phyloP scores from a whole-genome alignment of 2,113 vertebrate species.

The Chionis minor region DNA sequence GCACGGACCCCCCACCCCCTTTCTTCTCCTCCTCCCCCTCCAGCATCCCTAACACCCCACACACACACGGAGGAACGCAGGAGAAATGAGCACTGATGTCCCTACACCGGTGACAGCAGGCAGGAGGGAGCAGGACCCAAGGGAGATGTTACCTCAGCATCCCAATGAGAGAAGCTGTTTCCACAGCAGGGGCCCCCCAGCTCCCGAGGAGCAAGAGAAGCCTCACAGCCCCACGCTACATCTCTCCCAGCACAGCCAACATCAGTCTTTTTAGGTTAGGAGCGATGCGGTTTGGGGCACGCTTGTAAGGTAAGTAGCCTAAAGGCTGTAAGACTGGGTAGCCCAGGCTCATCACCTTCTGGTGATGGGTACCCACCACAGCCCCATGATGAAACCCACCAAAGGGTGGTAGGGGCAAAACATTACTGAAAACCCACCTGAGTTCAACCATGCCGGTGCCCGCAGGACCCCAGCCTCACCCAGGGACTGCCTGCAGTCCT shows the following conservation, averaged over 20 bases:
- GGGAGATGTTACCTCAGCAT: not conserved
- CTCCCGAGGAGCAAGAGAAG: not conserved
- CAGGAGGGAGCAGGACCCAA: not conserved
- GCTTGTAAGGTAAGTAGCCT: not conserved
- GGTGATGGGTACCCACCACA: not conserved
- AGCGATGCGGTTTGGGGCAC: not conserved
- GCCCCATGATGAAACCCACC: not conserved
- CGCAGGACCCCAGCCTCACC: not conserved
- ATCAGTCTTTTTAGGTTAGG: not conserved
- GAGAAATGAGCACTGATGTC: not conserved
- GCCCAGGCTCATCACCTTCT: not conserved
- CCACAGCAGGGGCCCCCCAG: accelerated
- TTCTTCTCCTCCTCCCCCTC: too few relatives aligned
- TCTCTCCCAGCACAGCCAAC: not conserved
- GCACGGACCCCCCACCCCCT: not conserved
- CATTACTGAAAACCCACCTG: not conserved
- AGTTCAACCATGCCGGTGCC: not conserved
- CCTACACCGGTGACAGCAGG: accelerated
- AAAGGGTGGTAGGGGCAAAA: not conserved
- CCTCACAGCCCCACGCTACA: not conserved
- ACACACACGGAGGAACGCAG: accelerated
- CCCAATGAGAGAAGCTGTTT: not conserved
- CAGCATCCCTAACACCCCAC: not conserved
- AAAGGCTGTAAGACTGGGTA: too few relatives aligned
- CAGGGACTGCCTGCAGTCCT: not conserved